Percentiles rank a stretch among this genome's conserved stretches.
Conservation (phyloP, 2,797 vertebrate genomes). For the Acanthornis magna region DNA sequence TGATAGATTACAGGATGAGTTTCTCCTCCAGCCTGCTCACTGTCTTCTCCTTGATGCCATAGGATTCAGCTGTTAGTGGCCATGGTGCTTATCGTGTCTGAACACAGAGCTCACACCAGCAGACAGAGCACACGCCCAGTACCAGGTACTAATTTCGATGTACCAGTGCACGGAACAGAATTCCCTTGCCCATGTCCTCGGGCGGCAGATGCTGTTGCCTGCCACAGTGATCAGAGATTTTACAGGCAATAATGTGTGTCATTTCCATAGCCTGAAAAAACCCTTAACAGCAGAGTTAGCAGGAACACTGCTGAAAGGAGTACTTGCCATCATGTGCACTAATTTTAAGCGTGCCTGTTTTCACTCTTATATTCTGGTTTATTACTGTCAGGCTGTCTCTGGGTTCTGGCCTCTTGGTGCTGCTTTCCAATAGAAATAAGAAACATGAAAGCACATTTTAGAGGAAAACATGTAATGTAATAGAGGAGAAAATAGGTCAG, state of each 20-base stretch:
- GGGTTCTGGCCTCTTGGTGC: background rate
- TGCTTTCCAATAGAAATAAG: background rate
- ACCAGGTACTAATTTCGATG: background rate
- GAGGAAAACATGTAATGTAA: conserved; percentile 8
- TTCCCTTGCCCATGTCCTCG: background rate
- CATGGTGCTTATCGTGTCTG: background rate
- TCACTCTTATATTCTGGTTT: background rate
- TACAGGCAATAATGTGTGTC: background rate
- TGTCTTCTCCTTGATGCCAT: background rate
- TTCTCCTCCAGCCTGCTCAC: background rate
- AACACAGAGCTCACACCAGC: background rate
- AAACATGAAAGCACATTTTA: conserved; percentile 13
- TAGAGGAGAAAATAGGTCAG: conserved; percentile 46
- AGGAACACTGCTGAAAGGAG: background rate
- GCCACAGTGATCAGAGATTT: background rate
- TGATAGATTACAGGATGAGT: background rate
- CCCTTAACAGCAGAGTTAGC: background rate
- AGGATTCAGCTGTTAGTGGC: background rate
- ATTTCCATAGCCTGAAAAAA: background rate
- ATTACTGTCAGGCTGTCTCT: background rate
- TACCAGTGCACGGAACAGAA: background rate
- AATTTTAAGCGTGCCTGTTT: background rate
- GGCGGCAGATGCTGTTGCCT: background rate
- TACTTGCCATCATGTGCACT: background rate
- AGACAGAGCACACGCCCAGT: background rate